phyloP scores from a whole-genome alignment of 2,113 vertebrate species.

The Andinoacara biseriatus region DNA sequence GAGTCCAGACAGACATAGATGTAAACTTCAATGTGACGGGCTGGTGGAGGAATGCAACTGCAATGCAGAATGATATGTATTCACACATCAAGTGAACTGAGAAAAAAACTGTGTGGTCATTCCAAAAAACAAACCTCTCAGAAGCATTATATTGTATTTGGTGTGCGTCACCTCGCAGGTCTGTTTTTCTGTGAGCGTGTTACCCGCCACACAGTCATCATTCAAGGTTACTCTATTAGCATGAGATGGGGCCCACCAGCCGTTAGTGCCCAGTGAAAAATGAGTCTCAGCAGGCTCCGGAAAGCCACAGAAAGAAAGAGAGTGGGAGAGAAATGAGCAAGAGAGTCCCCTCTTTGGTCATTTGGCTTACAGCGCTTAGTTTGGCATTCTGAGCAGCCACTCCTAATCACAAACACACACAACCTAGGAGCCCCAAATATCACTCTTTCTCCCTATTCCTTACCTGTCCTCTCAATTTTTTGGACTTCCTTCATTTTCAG shows the following conservation, averaged over 20 bases:
- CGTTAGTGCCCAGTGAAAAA: slow-evolving; percentile 70
- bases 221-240: slow-evolving; percentile 61
- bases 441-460: neutral
- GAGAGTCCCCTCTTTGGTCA: slow-evolving; percentile 42
- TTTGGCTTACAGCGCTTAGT: slow-evolving; percentile 55
- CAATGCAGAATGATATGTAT: neutral
- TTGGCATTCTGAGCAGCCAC: slow-evolving; percentile 74
- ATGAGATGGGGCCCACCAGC: slow-evolving; percentile 73
- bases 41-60: neutral
- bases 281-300: slow-evolving; percentile 65
- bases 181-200: slow-evolving; percentile 20
- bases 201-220: slow-evolving; percentile 16
- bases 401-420: slow-evolving; percentile 43
- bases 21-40: neutral
- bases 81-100: neutral
- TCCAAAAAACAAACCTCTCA: neutral
- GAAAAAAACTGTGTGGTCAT: neutral
- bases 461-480: neutral
- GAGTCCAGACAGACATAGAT: neutral
- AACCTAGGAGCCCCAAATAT: slow-evolving; percentile 23
- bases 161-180: neutral
- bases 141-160: neutral
- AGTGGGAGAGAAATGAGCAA: slow-evolving; percentile 51
- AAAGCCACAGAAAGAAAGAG: slow-evolving; percentile 63
- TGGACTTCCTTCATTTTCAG: neutral